Evolutionary conservation across 1,140 invertebrate species (phyloP), one percentile per base, ranked within the genome.

Genomic region (Heliconius eleuchia): DNA sequence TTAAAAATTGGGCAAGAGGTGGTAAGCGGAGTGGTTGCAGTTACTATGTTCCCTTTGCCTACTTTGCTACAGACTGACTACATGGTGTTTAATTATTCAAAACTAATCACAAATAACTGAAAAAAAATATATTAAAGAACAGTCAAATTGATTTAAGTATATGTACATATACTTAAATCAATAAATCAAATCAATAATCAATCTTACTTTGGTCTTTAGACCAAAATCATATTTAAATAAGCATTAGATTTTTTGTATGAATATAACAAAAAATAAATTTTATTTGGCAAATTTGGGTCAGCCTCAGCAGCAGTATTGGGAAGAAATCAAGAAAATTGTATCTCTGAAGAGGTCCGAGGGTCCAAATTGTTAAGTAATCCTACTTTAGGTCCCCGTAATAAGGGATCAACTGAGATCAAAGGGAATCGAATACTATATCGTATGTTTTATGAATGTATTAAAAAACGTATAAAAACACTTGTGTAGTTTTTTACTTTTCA

Each of bases 291-390:
- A 66, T 23, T 66, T 60, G 23, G 57, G 57, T 66, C 60, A 30
- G 60, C 60, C 3, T 6, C 27, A 66, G 60, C 23, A 66, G 60
- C 60, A 66, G 13, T 66, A 66, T 66, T 30, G 60, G 60, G 11
- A 30, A 60, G n/a, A 60, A 60, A 60, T 60, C 57, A 23, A n/a
- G 9, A 60, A 60, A 60, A 23, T 60, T 60, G 57, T 60, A 27
- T 66, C 60, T 66, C 11, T 66, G 27, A 66, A 66, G 60, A 66
- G 60, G 27, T 66, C 60, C 30, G 60, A 66, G 4, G 27, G 60
- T 16, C 19, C 74, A 50, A 76, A 76, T 71, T 76, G 57, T 71
- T 73, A 77, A 77, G 76, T 77, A 77, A 77, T 77, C 76, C 50
- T 57, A 16, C 23, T 66, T 66, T 66, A 66, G 60, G 60, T 30